Conservation (phyloP, 2,888 invertebrate species). For the Iphiclides podalirius region DNA sequence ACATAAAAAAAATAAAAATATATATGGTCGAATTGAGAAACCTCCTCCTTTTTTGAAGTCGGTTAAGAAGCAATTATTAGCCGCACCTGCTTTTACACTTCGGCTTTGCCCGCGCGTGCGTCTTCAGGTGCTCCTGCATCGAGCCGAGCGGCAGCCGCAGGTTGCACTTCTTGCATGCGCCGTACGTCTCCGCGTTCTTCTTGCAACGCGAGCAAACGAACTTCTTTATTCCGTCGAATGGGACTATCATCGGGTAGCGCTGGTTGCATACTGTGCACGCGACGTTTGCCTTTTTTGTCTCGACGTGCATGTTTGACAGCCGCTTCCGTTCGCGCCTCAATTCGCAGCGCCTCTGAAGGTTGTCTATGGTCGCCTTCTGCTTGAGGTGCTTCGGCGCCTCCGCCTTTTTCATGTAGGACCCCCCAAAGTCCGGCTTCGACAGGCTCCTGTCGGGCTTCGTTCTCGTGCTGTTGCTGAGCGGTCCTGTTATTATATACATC, state of each 20-base stretch:
- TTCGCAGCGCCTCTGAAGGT: conserved; percentile 22
- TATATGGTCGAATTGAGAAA: no score
- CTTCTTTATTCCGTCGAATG: conserved; percentile 32
- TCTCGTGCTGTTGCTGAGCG: conserved; percentile 3
- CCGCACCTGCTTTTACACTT: conserved; percentile 36
- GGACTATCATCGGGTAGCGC: conserved; percentile 41
- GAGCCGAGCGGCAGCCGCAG: conserved; percentile 30
- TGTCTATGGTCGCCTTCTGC: conserved; percentile 22
- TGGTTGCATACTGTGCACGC: conserved; percentile 36
- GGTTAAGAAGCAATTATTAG: no score
- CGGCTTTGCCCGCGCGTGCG: conserved; percentile 35
- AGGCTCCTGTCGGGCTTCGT: neutral
- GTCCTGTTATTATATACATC: no score
- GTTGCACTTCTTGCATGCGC: conserved; percentile 34
- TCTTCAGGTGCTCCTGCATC: conserved; percentile 35
- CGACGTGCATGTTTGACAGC: conserved; percentile 23
- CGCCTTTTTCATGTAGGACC: conserved; percentile 5
- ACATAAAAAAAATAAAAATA: no score
- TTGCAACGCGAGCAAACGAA: conserved; percentile 53
- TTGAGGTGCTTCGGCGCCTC: conserved; percentile 1
- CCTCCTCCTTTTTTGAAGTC: no score
- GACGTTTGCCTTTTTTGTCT: conserved; percentile 33
- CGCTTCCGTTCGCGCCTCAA: conserved; percentile 18
- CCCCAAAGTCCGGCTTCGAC: conserved; percentile 10
- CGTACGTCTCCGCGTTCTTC: conserved; percentile 34